Evolutionary conservation across 2,888 invertebrate genomes (phyloP).

Genomic region (Anodontia alba): DNA sequence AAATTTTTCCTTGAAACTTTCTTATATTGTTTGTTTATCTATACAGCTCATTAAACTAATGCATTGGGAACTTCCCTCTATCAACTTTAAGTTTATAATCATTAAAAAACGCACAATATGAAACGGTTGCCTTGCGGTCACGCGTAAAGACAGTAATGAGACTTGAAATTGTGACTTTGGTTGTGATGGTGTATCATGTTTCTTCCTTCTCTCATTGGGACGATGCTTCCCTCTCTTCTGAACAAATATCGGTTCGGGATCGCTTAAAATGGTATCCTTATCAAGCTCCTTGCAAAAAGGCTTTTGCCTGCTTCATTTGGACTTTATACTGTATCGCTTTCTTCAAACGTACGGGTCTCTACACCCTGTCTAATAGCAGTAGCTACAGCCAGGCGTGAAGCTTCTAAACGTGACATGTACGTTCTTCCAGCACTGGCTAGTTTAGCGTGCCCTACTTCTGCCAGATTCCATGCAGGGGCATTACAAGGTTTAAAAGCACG

Average conservation of each 20-base stretch:
- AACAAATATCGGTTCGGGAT: neutral
- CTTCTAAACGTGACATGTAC: slow-evolving; percentile 14
- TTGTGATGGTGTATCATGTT: too few species aligned
- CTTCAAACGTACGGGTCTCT: neutral
- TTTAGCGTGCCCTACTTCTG: slow-evolving; percentile 26
- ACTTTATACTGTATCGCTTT: neutral
- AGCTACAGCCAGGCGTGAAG: slow-evolving; percentile 9
- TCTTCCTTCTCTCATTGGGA: neutral
- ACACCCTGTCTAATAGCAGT: neutral
- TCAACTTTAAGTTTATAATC: too few species aligned
- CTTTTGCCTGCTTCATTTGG: neutral
- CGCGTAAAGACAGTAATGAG: too few species aligned
- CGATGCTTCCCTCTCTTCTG: slow-evolving; percentile 10
- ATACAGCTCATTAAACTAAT: too few species aligned
- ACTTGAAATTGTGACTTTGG: too few species aligned
- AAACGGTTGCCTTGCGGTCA: too few species aligned
- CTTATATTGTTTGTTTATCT: too few species aligned
- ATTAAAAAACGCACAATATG: too few species aligned
- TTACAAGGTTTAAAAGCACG: slow-evolving; percentile 11
- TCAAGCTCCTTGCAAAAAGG: neutral
- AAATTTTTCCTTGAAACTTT: too few species aligned
- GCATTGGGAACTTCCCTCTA: too few species aligned
- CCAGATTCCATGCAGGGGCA: slow-evolving; percentile 24
- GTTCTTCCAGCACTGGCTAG: neutral
- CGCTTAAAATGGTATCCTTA: neutral